Conservation (phyloP, 2,888 invertebrate species). For the Epirrhoe alternata region DNA sequence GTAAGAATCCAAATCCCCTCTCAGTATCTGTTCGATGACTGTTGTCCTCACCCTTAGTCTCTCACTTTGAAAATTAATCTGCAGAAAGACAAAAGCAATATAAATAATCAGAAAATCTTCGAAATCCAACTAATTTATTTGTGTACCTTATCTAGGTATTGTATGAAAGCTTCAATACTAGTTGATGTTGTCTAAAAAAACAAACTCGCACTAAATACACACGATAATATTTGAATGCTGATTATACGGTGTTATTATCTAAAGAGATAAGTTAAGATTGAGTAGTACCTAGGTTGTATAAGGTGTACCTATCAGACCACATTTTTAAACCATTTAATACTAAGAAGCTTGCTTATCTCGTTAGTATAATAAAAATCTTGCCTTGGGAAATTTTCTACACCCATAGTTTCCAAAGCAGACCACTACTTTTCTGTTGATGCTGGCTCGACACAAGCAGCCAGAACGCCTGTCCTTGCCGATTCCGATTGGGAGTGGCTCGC, state of each 20-base stretch:
- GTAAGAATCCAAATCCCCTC: conserved; percentile 71
- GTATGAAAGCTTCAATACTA: too few relatives aligned
- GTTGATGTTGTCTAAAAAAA: background rate
- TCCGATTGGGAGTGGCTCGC: conserved; percentile 62
- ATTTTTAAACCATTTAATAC: too few relatives aligned
- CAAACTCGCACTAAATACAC: background rate
- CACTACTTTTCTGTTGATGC: conserved; percentile 57
- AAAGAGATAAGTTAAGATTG: conserved; percentile 15
- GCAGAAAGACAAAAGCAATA: conserved; percentile 55
- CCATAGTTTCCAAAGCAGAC: conserved; percentile 83
- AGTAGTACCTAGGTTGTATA: background rate
- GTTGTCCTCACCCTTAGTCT: conserved; percentile 79
- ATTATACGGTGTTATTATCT: conserved; percentile 16
- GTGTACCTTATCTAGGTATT: too few relatives aligned
- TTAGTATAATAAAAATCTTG: conserved; percentile 33
- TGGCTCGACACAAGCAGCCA: conserved; percentile 82
- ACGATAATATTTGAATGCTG: conserved; percentile 34
- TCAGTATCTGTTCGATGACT: conserved; percentile 69
- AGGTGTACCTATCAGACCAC: background rate
- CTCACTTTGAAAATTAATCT: conserved; percentile 67
- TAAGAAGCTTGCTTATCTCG: too few relatives aligned
- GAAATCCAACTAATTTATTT: too few relatives aligned
- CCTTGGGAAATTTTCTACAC: conserved; percentile 80
- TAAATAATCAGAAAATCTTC: conserved; percentile 1
- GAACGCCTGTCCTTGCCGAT: conserved; percentile 67